Evolutionary conservation across 2,113 vertebrate genomes (phyloP).

Genomic region (Pogonocichla stellata): DNA sequence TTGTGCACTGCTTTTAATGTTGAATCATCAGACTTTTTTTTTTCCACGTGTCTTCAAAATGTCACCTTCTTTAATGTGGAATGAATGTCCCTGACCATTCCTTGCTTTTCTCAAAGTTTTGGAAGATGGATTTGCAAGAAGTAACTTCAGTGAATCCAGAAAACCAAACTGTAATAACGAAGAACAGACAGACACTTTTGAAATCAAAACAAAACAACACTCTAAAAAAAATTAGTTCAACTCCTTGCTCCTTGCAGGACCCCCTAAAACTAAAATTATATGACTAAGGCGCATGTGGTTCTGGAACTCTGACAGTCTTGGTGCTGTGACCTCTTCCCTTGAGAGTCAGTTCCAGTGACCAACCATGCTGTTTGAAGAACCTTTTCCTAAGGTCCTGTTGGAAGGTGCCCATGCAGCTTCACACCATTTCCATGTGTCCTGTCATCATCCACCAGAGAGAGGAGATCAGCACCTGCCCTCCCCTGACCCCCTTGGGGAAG

Average conservation of each 20-base stretch:
- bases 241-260: background rate
- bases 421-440: background rate
- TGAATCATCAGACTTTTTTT: background rate
- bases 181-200: background rate
- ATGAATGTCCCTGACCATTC: background rate
- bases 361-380: background rate
- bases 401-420: rapidly evolving
- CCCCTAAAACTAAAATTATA: background rate
- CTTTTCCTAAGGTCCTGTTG: background rate
- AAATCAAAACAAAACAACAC: background rate
- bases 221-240: background rate
- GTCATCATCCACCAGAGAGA: background rate
- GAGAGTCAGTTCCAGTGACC: background rate
- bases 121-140: background rate
- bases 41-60: background rate
- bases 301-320: background rate
- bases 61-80: background rate
- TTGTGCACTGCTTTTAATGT: background rate
- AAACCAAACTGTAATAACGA: background rate
- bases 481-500: rapidly evolving
- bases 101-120: background rate
- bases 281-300: background rate
- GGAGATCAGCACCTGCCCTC: background rate
- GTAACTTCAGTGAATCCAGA: background rate
- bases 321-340: background rate